Percentiles rank a stretch among this genome's conserved stretches.
phyloP scores from a whole-genome alignment of 2,888 invertebrate genomes.

The Anthoptus insignis region DNA sequence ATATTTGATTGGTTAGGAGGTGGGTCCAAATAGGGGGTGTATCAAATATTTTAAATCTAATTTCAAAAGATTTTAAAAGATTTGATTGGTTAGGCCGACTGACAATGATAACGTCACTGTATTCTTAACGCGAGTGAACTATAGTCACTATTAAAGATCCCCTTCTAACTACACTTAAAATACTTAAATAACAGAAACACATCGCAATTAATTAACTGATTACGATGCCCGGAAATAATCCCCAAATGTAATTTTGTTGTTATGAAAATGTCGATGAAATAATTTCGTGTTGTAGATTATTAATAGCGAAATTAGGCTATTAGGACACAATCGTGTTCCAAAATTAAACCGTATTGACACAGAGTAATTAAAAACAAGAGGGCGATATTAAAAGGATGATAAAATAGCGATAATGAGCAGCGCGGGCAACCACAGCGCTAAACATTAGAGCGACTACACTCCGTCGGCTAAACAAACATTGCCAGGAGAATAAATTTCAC shows the following conservation, averaged over 20 bases:
- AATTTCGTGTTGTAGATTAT: not conserved
- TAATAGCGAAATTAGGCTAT: constrained; percentile 27
- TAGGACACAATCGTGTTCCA: constrained; percentile 27
- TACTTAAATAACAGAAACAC: too few species aligned
- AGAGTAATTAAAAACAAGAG: constrained; percentile 33
- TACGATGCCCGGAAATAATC: too few species aligned
- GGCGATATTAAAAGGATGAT: constrained; percentile 40
- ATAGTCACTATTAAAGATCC: too few species aligned
- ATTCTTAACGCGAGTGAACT: too few species aligned
- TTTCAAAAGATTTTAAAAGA: too few species aligned
- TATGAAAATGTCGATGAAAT: not conserved
- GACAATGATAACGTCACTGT: too few species aligned
- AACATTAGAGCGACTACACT: constrained; percentile 41
- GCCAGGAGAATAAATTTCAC: constrained; percentile 48
- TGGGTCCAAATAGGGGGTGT: too few species aligned
- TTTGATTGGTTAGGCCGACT: too few species aligned
- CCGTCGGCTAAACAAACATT: constrained; percentile 45
- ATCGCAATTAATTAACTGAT: not conserved
- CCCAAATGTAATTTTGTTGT: too few species aligned
- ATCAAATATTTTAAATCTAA: too few species aligned
- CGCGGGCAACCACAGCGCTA: constrained; percentile 41
- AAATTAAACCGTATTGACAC: constrained; percentile 40
- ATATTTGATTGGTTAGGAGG: too few species aligned
- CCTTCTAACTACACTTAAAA: too few species aligned
- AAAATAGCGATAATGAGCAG: constrained; percentile 36